Base-by-base conservation (phyloP, 1,140 invertebrate genomes). In the Bombus pascuorum region DNA sequence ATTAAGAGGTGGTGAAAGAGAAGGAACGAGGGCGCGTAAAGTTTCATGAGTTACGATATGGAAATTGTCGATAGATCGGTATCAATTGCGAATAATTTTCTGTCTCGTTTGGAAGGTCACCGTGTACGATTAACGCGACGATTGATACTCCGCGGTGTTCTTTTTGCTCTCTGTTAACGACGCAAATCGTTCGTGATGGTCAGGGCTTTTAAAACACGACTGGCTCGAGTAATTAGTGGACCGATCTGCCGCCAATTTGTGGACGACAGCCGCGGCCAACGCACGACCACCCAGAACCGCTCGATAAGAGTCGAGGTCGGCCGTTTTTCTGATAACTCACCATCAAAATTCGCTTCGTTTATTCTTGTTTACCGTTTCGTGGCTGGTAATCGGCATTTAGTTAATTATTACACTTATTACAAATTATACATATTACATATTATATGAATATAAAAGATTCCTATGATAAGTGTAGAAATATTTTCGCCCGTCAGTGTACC, bases 231-330 rank as follows among this genome's bases (percentile, higher is more conserved):
- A 92, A 92, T 92, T 92, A 92, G 91, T 89, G 90, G 87, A 89
- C 83, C 89, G 91, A 92, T 92, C 87, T 90, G 90, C 86, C 91
- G 81, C 90, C 91, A 91, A 92, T 92, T 92, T 92, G 91, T 78
- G 92, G 91, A 90, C 87, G 71, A 71, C 47, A 86, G 85, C 88
- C 88, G 83, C 78, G 86, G 84, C 71, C 81, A 83, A 68, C 65
- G 62, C 82, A 86, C 80, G 12, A 53, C 78, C 76, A 74, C 57
- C 81, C 65, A 5, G 4, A 15, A 25, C 5, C 59, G 47, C 10
- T 71, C 68, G 37, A 47, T 42, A 39, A 62, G n/a, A 25, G 57
- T 28, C n/a, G 62, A 34, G 62, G 32, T 34, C 22, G 34, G 1
- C 32, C 28, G 28, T 34, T 57, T 37, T 75, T 53, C 22, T 13